phyloP scores from a whole-genome alignment of 1,140 invertebrate genomes.

The Microplitis mediator region DNA sequence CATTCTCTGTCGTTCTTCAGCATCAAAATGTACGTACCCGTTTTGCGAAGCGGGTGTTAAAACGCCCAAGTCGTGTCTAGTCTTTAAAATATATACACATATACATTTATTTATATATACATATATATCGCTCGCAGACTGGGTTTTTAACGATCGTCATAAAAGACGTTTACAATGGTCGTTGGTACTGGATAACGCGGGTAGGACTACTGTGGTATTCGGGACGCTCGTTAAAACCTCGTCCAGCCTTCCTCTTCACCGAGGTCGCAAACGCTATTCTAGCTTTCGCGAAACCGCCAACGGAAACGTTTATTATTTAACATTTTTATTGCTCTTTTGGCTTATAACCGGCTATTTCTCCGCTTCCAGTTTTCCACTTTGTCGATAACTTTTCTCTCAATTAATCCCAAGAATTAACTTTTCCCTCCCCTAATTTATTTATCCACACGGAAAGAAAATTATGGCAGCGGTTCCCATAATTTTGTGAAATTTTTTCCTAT shows the following conservation, averaged over 20 bases:
- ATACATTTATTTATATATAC: background rate
- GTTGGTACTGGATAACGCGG: constrained; percentile 37
- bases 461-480: too few relatives aligned
- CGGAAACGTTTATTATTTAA: constrained; percentile 26
- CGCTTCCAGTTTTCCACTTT: background rate
- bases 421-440: too few relatives aligned
- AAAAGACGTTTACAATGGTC: constrained; percentile 43
- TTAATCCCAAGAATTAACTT: background rate
- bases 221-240: constrained; percentile 44
- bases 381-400: background rate
- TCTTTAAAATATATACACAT: background rate
- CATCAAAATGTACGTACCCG: background rate
- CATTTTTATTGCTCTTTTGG: constrained; percentile 17
- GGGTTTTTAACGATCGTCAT: constrained; percentile 40
- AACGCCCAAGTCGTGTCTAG: constrained; percentile 22
- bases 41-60: constrained; percentile 6
- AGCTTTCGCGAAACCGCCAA: constrained; percentile 20
- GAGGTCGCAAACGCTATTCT: constrained; percentile 8
- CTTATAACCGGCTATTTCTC: too few relatives aligned
- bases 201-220: constrained; percentile 36
- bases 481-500: too few relatives aligned
- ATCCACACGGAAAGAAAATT: too few relatives aligned
- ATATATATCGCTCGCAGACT: constrained; percentile 36
- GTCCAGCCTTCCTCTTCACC: background rate
- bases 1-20: background rate